Evolutionary conservation across 2,888 invertebrate species (phyloP).

Genomic region (Parelbella ahira): DNA sequence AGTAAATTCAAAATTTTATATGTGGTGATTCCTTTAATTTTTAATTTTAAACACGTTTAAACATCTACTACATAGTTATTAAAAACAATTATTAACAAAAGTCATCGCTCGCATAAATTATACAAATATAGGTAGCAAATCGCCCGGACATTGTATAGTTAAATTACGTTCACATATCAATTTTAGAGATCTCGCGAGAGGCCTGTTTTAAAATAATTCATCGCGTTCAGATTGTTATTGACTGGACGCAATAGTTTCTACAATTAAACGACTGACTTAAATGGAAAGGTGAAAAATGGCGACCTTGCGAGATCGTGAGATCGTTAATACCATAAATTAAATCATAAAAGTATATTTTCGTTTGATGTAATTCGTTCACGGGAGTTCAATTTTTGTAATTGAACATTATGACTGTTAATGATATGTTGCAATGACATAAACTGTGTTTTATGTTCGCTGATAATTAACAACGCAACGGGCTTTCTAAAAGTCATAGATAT

Average conservation of each 20-base stretch:
- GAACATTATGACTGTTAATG: slow-evolving; percentile 30
- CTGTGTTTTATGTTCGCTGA: slow-evolving; percentile 2
- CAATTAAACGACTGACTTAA: slow-evolving; percentile 25
- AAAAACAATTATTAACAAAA: too few relatives aligned
- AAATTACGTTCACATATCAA: slow-evolving; percentile 54
- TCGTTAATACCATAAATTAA: slow-evolving; percentile 29
- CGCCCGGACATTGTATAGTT: slow-evolving; percentile 29
- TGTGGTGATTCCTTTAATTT: slow-evolving; percentile 6
- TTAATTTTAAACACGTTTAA: slow-evolving; percentile 8
- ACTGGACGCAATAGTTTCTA: slow-evolving; percentile 27
- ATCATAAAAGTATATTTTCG: slow-evolving; percentile 28
- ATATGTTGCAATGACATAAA: slow-evolving; percentile 7
- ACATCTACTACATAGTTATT: too few relatives aligned
- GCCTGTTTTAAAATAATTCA: slow-evolving; percentile 19
- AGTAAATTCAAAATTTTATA: slow-evolving; percentile 16
- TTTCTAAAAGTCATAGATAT: slow-evolving; percentile 17
- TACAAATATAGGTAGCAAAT: too few relatives aligned
- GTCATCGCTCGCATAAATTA: slow-evolving; percentile 11
- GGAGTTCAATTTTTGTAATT: slow-evolving; percentile 30
- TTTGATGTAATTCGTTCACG: slow-evolving; percentile 24
- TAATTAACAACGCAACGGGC: slow-evolving; percentile 5
- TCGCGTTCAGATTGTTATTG: slow-evolving; percentile 25
- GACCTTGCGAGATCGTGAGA: slow-evolving; percentile 31
- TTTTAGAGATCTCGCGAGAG: slow-evolving; percentile 33
- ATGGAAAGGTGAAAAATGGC: slow-evolving; percentile 30